Evolutionary conservation across 2,113 vertebrate genomes (phyloP).

Genomic region (Elaphurus davidianus): DNA sequence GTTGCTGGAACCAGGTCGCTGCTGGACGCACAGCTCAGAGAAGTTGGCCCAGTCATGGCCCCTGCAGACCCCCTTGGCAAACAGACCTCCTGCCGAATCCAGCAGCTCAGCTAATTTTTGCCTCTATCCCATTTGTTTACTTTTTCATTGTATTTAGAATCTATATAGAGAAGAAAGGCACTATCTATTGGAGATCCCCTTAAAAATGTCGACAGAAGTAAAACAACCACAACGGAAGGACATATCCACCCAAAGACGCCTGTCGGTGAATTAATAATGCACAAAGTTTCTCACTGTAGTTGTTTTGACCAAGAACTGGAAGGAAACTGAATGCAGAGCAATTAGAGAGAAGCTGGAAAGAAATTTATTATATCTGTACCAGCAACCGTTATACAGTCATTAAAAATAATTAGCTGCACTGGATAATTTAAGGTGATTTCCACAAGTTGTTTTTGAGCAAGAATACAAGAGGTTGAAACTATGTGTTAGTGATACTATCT

Average conservation of each 20-base stretch:
- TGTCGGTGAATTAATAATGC: accelerated
- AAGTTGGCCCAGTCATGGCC: accelerated
- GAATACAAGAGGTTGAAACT: not conserved
- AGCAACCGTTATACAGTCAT: not conserved
- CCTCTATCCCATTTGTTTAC: accelerated
- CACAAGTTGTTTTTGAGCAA: not conserved
- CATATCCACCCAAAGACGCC: accelerated
- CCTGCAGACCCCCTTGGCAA: not conserved
- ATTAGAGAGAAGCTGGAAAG: not conserved
- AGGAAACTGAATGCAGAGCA: accelerated
- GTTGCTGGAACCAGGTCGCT: not conserved
- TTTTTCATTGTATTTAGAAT: not conserved
- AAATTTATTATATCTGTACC: accelerated
- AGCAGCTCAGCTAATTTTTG: accelerated
- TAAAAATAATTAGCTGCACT: not conserved
- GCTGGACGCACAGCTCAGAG: too few relatives aligned
- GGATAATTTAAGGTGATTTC: not conserved
- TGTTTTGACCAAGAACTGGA: not conserved
- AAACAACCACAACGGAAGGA: accelerated
- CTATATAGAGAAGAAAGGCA: not conserved
- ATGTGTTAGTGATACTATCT: not conserved
- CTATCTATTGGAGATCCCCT: accelerated
- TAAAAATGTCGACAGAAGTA: not conserved
- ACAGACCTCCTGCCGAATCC: not conserved
- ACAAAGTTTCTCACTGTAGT: not conserved